phyloP scores from a whole-genome alignment of 2,113 vertebrate genomes.

The Arizona elegans region DNA sequence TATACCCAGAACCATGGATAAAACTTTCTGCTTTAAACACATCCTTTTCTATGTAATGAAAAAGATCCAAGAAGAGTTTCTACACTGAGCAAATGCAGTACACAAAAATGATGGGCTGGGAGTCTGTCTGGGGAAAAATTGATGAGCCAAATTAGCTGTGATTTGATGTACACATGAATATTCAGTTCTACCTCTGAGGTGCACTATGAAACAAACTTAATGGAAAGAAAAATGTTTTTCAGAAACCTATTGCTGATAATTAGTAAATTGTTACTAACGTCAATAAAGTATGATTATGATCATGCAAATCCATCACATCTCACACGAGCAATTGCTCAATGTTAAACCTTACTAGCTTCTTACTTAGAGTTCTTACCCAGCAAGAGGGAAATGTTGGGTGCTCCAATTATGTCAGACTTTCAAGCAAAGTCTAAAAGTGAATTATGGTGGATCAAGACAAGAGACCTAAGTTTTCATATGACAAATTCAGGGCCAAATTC shows the following conservation, averaged over 20 bases:
- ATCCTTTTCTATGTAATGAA: constrained; percentile 14
- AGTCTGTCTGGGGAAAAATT: constrained; percentile 11
- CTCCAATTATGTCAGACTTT: background rate
- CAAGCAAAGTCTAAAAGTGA: background rate
- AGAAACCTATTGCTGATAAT: constrained; percentile 47
- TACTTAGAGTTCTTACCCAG: background rate
- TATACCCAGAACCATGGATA: background rate
- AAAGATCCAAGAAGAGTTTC: constrained; percentile 20
- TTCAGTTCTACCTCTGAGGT: constrained; percentile 53
- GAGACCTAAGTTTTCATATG: background rate
- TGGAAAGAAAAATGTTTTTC: constrained; percentile 56
- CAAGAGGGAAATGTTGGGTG: background rate
- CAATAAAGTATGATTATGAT: constrained; percentile 29
- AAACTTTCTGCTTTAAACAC: background rate
- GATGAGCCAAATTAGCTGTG: constrained; percentile 47
- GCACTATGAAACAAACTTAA: constrained; percentile 51
- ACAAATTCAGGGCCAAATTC: background rate
- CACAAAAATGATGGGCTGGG: constrained; percentile 35
- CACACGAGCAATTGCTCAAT: background rate
- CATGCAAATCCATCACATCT: background rate
- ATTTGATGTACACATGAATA: constrained; percentile 54
- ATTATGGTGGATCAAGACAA: background rate
- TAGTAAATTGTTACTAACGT: constrained; percentile 47
- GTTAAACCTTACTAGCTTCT: background rate
- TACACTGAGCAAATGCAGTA: constrained; percentile 35